Base-by-base conservation (phyloP, 2,888 invertebrate species). In the Peribatodes rhomboidaria region DNA sequence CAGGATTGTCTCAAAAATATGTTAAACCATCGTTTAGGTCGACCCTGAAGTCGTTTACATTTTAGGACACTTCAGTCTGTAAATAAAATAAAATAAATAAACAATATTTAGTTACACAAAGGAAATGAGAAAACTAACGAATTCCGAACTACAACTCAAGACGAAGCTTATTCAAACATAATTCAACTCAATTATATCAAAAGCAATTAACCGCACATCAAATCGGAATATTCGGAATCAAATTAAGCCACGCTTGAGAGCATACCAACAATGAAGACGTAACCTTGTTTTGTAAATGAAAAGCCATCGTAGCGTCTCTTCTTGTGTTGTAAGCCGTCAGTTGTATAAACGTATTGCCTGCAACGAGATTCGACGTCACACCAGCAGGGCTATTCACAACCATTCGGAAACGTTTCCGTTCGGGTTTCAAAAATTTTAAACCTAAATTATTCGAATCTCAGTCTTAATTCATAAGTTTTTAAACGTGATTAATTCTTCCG, bases 191-290 rank as follows among this genome's bases (percentile, higher is more conserved):
- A 44, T 44, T 44, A 44, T 20, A 20, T 18, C 44, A 20, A 41
- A 52, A 35, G 39, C 39, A 53, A 53, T 53, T 53, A 53, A 22
- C 22, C 35, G 22, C 16, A 39, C 37, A 53, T 53, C 53, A 41
- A n/a, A 20, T n/a, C 52, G 20, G 41, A 53, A n/a, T n/a, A n/a
- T n/a, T 52, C 8, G 14, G 27, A 27, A 27, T 53, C 20, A 37
- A 37, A 52, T 37, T 39, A 53, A 22, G 18, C n/a, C 7, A 41
- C 41, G 39, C 41, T 27, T 41, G 22, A 53, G 39, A 22, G 52
- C 20, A 27, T 41, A 53, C 41, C 14, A 41, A 53, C 53, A 37
- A 53, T 50, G 18, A 35, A 22, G 41, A 41, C 13, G 50, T 53
- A 27, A 41, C 53, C 53, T 53, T 53, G 39, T 14, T 6, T 39